Base-by-base conservation (phyloP, 2,888 invertebrate genomes). In the Parnassius orleans region DNA sequence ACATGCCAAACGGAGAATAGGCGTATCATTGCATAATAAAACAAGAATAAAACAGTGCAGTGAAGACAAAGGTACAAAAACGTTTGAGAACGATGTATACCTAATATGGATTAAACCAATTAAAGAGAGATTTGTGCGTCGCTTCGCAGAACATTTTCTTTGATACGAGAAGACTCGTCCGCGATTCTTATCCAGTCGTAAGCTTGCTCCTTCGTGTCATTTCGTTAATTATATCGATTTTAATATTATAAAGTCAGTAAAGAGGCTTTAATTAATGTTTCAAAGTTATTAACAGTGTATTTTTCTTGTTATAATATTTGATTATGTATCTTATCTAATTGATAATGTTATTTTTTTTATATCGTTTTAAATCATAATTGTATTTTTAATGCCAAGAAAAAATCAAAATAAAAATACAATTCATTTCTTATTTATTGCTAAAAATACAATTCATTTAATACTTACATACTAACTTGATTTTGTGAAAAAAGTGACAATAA, bases 41-140 rank as follows among this genome's bases (percentile, higher is more conserved):
- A 33, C 33, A 33, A 33, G 33, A 33, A 60, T 59, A 59, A 47
- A 51, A 53, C 52, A 60, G 44, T 60, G 59, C 63, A 63, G 44
- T 47, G 56, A 59, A 76, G 75, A 79, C 71, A 73, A 69, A 69
- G 71, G 61, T 69, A 72, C 71, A 68, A 60, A 62, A 55, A 66
- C 59, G 57, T 60, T 60, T 60, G 64, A 56, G 56, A 57, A 60
- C 63, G 56, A 48, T 56, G 60, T 64, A 33, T 33, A 64, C 63
- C 59, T 63, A 75, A 72, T 68, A 75, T 73, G 82, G 87, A 86
- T 87, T 87, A 86, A 78, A 73, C 86, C 87, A 87, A 87, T 87
- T 87, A 87, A 82, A 82, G 56, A 68, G 78, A 78, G 85, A 81
- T 85, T 83, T 77, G 68, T 72, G 80, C 76, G 77, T 76, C 72